These are phyloP conservation scores for Setophaga petechia DNA, from an alignment of 2,113 vertebrate species.

Conservation along the genomic window DNA sequence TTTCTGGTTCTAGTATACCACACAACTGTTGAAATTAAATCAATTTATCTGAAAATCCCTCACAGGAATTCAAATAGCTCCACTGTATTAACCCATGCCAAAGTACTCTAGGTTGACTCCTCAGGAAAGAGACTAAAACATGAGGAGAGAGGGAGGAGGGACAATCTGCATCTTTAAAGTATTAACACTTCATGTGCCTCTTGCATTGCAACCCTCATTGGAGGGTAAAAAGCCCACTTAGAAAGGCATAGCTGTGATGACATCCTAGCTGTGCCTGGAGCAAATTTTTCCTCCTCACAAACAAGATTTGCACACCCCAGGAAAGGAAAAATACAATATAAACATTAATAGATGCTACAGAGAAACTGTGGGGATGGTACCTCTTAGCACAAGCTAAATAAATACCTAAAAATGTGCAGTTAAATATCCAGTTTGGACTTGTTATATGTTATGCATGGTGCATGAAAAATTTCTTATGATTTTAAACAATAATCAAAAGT, in stretches of 20 bases:
- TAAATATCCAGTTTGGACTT: not conserved
- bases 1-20: not conserved
- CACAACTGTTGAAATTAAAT: not conserved
- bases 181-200: not conserved
- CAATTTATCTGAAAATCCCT: not conserved
- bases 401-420: not conserved
- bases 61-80: not conserved
- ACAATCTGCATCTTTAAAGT: not conserved
- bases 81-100: not conserved
- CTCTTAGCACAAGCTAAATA: not conserved
- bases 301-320: not conserved
- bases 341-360: not conserved
- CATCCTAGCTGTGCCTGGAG: not conserved
- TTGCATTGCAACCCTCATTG: not conserved
- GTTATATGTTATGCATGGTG: accelerated
- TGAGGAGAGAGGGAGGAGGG: accelerated
- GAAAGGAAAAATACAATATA: not conserved
- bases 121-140: not conserved
- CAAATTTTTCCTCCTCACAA: not conserved
- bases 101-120: not conserved
- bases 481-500: not conserved
- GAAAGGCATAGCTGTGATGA: not conserved
- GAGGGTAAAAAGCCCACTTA: not conserved
- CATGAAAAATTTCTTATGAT: not conserved
- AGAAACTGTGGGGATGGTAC: accelerated